These are phyloP conservation scores for Aeoliscus strigatus DNA, from an alignment of 2,797 vertebrate genomes.

Conservation along the genomic window DNA sequence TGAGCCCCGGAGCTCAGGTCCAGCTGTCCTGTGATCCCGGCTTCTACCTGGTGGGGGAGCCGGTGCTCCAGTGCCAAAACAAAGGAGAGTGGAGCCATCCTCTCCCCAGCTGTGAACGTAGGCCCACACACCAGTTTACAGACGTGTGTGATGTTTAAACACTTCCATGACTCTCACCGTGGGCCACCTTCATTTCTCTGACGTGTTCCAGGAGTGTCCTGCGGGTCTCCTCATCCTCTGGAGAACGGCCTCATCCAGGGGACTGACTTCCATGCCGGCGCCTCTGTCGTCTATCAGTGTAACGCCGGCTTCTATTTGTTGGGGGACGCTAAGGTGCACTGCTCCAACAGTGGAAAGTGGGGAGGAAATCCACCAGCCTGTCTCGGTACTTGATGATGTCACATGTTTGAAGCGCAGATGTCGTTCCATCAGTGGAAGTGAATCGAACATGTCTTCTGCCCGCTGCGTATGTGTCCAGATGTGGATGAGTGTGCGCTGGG, in stretches of 20 bases:
- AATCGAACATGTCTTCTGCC: no score
- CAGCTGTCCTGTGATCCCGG: constrained; percentile 90
- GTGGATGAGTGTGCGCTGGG: constrained; percentile 95
- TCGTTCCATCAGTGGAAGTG: not conserved
- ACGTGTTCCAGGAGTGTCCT: constrained; percentile 82
- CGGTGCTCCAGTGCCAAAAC: constrained; percentile 87
- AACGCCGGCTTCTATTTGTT: constrained; percentile 89
- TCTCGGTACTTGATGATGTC: constrained; percentile 76
- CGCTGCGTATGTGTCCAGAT: constrained; percentile 68
- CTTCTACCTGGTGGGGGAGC: constrained; percentile 92
- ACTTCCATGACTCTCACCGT: no score
- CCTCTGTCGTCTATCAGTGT: constrained; percentile 88
- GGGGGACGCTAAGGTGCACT: constrained; percentile 88
- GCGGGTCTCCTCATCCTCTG: constrained; percentile 82
- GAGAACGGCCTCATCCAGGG: constrained; percentile 87
- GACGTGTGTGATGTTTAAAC: not conserved
- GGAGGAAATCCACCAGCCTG: constrained; percentile 85
- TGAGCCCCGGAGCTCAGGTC: constrained; percentile 86
- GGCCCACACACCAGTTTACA: constrained; percentile 30
- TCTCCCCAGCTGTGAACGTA: constrained; percentile 90
- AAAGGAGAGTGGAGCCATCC: constrained; percentile 91
- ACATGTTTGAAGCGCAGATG: not conserved
- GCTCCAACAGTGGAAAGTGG: constrained; percentile 88
- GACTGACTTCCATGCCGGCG: constrained; percentile 83
- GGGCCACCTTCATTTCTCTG: constrained; percentile 1